Percentiles rank a stretch among this genome's conserved stretches.
Conservation (phyloP, 2,797 vertebrate species). For the Catamblyrhynchus diadema region DNA sequence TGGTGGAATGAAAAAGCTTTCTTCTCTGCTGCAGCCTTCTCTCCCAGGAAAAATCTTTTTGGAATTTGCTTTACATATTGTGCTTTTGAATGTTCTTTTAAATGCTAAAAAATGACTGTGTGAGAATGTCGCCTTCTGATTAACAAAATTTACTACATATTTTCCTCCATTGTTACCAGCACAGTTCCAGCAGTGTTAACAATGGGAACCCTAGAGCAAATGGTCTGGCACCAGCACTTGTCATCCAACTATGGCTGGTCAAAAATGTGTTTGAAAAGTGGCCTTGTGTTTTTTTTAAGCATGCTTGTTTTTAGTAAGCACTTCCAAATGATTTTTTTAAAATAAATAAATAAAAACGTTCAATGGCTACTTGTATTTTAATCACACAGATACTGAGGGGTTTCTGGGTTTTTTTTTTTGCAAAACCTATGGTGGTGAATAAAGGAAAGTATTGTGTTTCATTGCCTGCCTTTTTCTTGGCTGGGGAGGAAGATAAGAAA, state of each 20-base stretch:
- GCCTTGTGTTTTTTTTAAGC: not conserved
- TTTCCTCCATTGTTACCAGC: constrained; percentile 60
- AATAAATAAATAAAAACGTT: not conserved
- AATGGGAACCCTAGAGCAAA: constrained; percentile 66
- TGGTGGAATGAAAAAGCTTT: constrained; percentile 45
- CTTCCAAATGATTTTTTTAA: constrained; percentile 8
- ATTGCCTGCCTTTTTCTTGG: not conserved
- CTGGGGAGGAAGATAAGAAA: not conserved
- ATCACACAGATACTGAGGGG: not conserved
- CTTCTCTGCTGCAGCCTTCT: constrained; percentile 14
- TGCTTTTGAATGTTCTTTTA: constrained; percentile 53
- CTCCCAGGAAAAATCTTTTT: constrained; percentile 51
- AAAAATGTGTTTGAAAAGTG: constrained; percentile 55
- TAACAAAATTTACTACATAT: constrained; percentile 58
- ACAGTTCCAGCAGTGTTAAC: constrained; percentile 57
- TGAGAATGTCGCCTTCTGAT: constrained; percentile 56
- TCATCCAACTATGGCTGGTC: constrained; percentile 31
- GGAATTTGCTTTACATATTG: constrained; percentile 59
- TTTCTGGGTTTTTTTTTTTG: not conserved
- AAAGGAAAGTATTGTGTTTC: not conserved
- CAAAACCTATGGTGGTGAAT: not conserved
- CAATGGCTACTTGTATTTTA: not conserved
- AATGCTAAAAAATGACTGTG: constrained; percentile 51
- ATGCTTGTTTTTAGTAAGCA: constrained; percentile 3
- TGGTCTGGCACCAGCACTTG: constrained; percentile 65